phyloP scores from a whole-genome alignment of 2,888 invertebrate genomes.

The Chymomyza fuscimana region DNA sequence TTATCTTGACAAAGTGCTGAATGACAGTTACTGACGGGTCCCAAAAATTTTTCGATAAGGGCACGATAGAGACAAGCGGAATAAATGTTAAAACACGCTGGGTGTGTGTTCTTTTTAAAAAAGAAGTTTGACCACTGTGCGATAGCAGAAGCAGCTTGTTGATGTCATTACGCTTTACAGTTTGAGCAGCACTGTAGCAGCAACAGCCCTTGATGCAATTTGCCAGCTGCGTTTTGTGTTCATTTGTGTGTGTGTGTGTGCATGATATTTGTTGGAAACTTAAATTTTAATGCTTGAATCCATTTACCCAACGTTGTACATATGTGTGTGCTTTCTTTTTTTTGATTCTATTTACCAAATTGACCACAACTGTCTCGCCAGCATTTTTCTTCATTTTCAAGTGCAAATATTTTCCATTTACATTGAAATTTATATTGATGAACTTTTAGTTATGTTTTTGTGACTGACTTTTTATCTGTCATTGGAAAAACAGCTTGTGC shows the following conservation, averaged over 20 bases:
- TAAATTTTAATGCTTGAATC: neutral
- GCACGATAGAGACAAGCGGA: too few relatives aligned
- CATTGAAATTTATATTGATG: slow-evolving; percentile 69
- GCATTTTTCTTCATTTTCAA: slow-evolving; percentile 50
- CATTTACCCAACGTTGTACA: neutral
- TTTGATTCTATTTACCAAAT: neutral
- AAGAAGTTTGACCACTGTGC: neutral
- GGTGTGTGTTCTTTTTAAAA: too few relatives aligned
- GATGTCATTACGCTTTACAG: slow-evolving; percentile 52
- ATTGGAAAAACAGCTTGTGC: neutral
- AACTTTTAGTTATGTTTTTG: slow-evolving; percentile 26
- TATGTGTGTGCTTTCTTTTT: neutral
- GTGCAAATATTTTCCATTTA: slow-evolving; percentile 56
- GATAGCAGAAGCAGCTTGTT: slow-evolving; percentile 25
- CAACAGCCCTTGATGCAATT: neutral
- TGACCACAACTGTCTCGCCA: slow-evolving; percentile 20
- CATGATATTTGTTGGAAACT: neutral
- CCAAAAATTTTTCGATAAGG: too few relatives aligned
- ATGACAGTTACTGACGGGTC: too few relatives aligned
- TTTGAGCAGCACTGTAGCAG: neutral
- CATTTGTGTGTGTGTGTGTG: neutral
- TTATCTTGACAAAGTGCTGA: too few relatives aligned
- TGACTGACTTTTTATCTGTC: neutral
- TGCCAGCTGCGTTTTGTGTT: neutral
- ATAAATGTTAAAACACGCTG: too few relatives aligned